These are phyloP conservation scores for Arothron firmamentum DNA, from an alignment of 2,113 vertebrate genomes.

Conservation along the genomic window DNA sequence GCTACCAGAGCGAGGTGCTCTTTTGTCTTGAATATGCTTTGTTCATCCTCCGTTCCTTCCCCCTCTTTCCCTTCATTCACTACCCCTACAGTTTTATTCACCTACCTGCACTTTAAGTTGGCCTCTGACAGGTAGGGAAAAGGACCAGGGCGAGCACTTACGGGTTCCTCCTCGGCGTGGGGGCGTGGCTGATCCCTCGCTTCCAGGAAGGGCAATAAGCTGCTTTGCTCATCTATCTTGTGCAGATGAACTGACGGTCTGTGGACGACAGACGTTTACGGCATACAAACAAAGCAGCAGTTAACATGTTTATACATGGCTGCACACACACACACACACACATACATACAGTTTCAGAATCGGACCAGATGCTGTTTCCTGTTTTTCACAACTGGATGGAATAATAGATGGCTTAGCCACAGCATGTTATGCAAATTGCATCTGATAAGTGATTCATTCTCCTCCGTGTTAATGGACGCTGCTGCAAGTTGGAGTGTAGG, in stretches of 20 bases:
- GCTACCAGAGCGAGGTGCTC: constrained; percentile 7
- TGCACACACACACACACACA: background rate
- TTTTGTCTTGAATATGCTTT: background rate
- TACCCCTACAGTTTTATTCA: constrained; percentile 34
- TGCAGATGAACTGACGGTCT: constrained; percentile 12
- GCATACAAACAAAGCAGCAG: constrained; percentile 2
- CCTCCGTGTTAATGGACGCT: background rate
- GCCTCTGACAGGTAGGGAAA: constrained; percentile 15
- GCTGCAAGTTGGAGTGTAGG: background rate
- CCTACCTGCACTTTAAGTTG: constrained; percentile 24
- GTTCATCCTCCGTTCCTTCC: background rate
- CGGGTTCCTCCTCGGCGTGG: constrained; percentile 29
- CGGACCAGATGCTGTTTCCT: constrained; percentile 9
- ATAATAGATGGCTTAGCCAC: constrained; percentile 26
- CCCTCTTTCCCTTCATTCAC: constrained; percentile 27
- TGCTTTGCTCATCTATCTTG: constrained; percentile 48
- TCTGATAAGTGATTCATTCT: constrained; percentile 49
- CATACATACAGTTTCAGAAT: background rate
- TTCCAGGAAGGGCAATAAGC: constrained; percentile 42
- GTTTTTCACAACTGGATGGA: constrained; percentile 26
- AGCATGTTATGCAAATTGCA: constrained; percentile 47
- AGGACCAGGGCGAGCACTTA: constrained; percentile 6
- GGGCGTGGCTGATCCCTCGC: constrained; percentile 40
- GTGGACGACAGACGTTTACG: constrained; percentile 15
- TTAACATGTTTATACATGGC: constrained; percentile 6